Percentiles rank a stretch among this genome's conserved stretches.
phyloP scores from a whole-genome alignment of 2,888 invertebrate genomes.

The Asteroscopus sphinx region DNA sequence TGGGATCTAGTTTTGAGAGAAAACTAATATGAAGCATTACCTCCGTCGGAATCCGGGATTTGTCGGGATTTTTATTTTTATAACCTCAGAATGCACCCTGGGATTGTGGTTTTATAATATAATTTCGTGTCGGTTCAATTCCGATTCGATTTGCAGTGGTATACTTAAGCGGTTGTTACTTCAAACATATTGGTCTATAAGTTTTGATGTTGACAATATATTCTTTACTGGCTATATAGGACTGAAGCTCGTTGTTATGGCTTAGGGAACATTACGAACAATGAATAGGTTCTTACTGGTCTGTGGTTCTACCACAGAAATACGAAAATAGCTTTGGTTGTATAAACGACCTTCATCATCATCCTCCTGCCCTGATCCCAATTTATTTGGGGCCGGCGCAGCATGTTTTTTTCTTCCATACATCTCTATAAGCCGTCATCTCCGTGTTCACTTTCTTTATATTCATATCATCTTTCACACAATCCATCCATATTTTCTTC shows the following conservation, averaged over 20 bases:
- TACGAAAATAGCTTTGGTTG: too few relatives aligned
- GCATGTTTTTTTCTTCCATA: too few relatives aligned
- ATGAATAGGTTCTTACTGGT: too few relatives aligned
- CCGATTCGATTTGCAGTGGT: slow-evolving; percentile 35
- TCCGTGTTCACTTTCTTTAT: too few relatives aligned
- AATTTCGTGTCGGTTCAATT: slow-evolving; percentile 39
- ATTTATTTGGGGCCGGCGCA: too few relatives aligned
- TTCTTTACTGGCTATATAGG: neutral
- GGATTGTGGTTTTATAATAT: slow-evolving; percentile 50
- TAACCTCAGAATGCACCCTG: slow-evolving; percentile 56
- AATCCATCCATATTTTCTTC: too few relatives aligned
- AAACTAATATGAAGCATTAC: slow-evolving; percentile 65
- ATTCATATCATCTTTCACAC: too few relatives aligned
- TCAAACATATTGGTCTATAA: slow-evolving; percentile 28
- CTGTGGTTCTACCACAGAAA: too few relatives aligned
- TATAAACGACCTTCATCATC: too few relatives aligned
- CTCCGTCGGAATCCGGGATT: slow-evolving; percentile 46
- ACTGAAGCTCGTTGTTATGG: slow-evolving; percentile 1
- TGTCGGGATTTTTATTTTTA: slow-evolving; percentile 58
- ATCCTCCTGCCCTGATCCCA: too few relatives aligned
- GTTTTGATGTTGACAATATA: slow-evolving; percentile 29
- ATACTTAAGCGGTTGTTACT: slow-evolving; percentile 26
- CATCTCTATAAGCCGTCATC: too few relatives aligned
- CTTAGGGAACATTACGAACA: neutral
- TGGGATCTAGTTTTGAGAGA: slow-evolving; percentile 52